These are phyloP conservation scores for Meloidogyne exigua DNA, from an alignment of 1,140 invertebrate genomes.

Conservation along the genomic window DNA sequence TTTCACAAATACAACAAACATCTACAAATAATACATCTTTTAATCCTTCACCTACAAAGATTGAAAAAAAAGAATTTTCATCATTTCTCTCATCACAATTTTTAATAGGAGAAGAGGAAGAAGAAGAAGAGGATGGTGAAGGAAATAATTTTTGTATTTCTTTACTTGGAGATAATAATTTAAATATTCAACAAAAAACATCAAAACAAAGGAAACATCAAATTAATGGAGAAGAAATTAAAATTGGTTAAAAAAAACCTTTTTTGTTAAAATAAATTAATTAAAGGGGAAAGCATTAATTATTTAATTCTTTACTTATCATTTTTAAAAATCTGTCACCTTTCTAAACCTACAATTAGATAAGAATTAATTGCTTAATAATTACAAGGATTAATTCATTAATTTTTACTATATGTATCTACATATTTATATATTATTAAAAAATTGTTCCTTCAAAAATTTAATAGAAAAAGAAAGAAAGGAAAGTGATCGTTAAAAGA, in stretches of 20 bases:
- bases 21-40: background rate
- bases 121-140: background rate
- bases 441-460: too few species aligned
- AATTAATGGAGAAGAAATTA: background rate
- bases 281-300: background rate
- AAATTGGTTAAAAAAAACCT: background rate
- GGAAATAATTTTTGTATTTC: background rate
- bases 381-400: too few species aligned
- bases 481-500: background rate
- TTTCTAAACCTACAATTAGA: background rate
- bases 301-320: background rate
- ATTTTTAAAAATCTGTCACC: background rate
- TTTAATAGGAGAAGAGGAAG: background rate
- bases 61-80: background rate
- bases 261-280: too few species aligned
- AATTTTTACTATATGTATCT: too few species aligned
- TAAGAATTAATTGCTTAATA: too few species aligned
- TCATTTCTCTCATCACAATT: background rate
- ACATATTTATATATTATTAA: too few species aligned
- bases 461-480: too few species aligned
- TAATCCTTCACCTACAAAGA: background rate
- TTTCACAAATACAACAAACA: background rate
- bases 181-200: background rate
- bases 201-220: background rate
- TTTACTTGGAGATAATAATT: slow-evolving; percentile 3